Conservation (phyloP, 2,888 invertebrate species). For the Ophioninae sp. region DNA sequence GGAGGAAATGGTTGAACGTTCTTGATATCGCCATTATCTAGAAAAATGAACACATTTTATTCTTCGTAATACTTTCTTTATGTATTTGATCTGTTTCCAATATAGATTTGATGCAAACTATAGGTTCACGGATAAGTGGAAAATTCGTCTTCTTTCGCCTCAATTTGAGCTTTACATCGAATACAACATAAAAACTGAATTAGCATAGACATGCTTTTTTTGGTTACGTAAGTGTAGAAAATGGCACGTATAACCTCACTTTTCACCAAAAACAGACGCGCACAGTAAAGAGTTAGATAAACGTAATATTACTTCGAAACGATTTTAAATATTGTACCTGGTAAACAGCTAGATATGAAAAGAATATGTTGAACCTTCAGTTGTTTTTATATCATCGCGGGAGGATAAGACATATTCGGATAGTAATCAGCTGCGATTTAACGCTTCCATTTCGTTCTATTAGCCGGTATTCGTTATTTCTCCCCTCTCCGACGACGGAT, state of each 20-base stretch:
- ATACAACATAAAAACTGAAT: not conserved
- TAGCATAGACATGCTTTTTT: not conserved
- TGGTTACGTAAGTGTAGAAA: constrained; percentile 21
- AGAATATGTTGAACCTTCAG: constrained; percentile 28
- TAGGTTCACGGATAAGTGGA: not conserved
- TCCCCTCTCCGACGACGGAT: constrained; percentile 13
- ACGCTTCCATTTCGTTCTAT: constrained; percentile 28
- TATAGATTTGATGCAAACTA: not conserved
- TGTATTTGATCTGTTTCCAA: not conserved
- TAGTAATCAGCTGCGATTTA: constrained; percentile 49
- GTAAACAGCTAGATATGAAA: constrained; percentile 5
- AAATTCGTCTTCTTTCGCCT: not conserved
- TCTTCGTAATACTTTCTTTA: not conserved
- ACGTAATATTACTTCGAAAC: not conserved
- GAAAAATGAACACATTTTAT: constrained; percentile 20
- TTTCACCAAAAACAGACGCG: constrained; percentile 3
- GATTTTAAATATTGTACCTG: not conserved
- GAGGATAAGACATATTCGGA: constrained; percentile 19
- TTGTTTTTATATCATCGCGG: constrained; percentile 27
- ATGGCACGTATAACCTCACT: constrained; percentile 12
- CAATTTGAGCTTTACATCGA: not conserved
- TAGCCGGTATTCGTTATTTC: constrained; percentile 52
- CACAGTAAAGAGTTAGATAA: not conserved
- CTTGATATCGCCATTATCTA: constrained; percentile 72
- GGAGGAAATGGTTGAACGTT: constrained; percentile 68